phyloP scores from a whole-genome alignment of 2,888 invertebrate species.

The Asteroscopus sphinx region DNA sequence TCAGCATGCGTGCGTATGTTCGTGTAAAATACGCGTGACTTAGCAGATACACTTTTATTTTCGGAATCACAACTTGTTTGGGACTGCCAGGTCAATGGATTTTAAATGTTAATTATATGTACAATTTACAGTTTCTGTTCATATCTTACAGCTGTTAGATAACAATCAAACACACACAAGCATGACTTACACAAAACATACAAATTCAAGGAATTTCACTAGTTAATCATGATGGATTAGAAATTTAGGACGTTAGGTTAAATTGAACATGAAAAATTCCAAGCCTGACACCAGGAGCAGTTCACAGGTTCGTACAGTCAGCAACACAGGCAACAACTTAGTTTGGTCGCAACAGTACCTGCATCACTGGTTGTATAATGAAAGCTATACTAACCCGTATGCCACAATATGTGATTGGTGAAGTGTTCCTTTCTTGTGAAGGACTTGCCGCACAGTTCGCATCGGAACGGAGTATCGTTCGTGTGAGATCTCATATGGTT shows the following conservation, averaged over 20 bases:
- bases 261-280: conserved; percentile 56
- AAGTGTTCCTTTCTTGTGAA: conserved; percentile 97
- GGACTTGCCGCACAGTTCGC: conserved; percentile 96
- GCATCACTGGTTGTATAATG: conserved; percentile 44
- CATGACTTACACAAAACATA: conserved; percentile 9
- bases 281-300: conserved; percentile 72
- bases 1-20: neutral
- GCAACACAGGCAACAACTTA: conserved; percentile 32
- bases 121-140: neutral
- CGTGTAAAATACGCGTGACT: neutral
- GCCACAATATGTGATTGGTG: conserved; percentile 97
- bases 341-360: conserved; percentile 22
- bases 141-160: neutral
- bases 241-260: conserved; percentile 6
- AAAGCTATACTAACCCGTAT: conserved; percentile 91
- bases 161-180: conserved; percentile 6
- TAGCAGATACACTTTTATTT: neutral
- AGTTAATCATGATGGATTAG: conserved; percentile 12
- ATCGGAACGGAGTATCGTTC: conserved; percentile 96
- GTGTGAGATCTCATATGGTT: conserved; percentile 97
- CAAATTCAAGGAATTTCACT: conserved; percentile 3
- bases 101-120: neutral
- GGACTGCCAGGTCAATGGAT: neutral
- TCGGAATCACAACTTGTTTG: neutral
- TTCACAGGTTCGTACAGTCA: conserved; percentile 30